Base-by-base conservation (phyloP, 1,140 invertebrate genomes). In the Thaumatotibia leucotreta region DNA sequence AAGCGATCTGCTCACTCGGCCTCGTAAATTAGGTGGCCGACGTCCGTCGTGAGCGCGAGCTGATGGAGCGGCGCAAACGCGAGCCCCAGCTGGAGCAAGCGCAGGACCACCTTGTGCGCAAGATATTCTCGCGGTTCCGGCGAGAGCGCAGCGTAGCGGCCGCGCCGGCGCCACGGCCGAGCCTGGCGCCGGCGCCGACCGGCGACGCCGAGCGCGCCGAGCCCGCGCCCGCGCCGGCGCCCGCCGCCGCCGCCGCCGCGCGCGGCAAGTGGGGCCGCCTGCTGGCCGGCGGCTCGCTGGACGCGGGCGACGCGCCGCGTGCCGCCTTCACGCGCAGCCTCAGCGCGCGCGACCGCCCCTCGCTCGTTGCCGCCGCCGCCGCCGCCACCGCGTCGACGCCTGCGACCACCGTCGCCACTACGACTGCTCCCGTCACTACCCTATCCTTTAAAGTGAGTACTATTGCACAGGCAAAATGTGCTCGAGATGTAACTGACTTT, bases 31-130 rank as follows among this genome's bases (percentile, higher is more conserved):
- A 92, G 93, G 97, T 99, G 63, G 97, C 98, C 39, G 99, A 99
- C 91, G 98, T 99, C 63, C 96, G 98, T 80, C 94, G 98, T 75
- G 99, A 99, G 92, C 97, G 97, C 84, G 99, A 99, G 92, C 92
- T 99, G 69, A 98, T 98, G 39, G 98, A 99, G 92, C 94, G 97
- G 70, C 93, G 98, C 72, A 99, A 99, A 92, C 98, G 99, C 81
- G 98, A 99, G 85, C 98, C 98, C 4, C 95, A 98, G 71, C 91
- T 98, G 73, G 97, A 98, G 80, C 95, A 98, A 82, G 96, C 96
- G 73, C 97, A 98, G 92, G 98, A 99, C 92, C 98, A 99, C 92
- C 93, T 99, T 45, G 98, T 99, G 49, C 92, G 99, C 69, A 99
- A 99, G 91, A 96, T 99, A 67, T 99, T 99, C 86, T 98, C 97